Evolutionary conservation across 2,113 vertebrate species (phyloP).

Genomic region (Castor canadensis): DNA sequence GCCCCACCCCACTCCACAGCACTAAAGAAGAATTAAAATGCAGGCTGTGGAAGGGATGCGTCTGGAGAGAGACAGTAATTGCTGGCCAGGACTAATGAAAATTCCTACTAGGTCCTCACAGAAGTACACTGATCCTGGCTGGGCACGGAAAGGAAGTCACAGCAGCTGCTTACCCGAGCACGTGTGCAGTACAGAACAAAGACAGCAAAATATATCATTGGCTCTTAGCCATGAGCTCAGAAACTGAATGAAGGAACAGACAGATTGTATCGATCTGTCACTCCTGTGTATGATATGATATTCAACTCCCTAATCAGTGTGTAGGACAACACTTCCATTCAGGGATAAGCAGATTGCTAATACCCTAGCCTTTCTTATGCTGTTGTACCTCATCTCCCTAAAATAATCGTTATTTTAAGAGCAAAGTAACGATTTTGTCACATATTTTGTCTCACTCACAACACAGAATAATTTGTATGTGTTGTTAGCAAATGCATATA

Average conservation of each 20-base stretch:
- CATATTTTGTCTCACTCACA: conserved; percentile 20
- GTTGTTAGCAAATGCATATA: too few relatives aligned
- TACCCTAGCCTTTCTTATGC: background rate
- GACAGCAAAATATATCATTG: conserved; percentile 64
- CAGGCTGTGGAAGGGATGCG: background rate
- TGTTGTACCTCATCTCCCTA: background rate
- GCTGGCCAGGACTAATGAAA: conserved; percentile 57
- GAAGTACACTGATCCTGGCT: conserved; percentile 22
- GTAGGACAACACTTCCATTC: background rate
- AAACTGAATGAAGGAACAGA: conserved; percentile 55
- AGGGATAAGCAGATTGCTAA: background rate
- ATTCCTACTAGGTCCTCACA: conserved; percentile 53
- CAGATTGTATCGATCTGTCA: conserved; percentile 67
- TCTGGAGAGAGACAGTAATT: conserved; percentile 50
- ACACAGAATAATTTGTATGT: too few relatives aligned
- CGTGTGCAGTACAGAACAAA: conserved; percentile 57
- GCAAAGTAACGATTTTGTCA: background rate
- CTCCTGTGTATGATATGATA: conserved; percentile 35
- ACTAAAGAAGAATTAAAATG: conserved; percentile 56
- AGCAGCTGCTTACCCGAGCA: conserved; percentile 56
- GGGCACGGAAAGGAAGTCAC: conserved; percentile 10
- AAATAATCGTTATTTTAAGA: background rate
- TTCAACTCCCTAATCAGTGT: conserved; percentile 11
- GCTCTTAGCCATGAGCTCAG: conserved; percentile 50
- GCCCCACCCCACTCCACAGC: background rate